Conservation (phyloP, 1,140 invertebrate species). For the Zaprionus nigranus region DNA sequence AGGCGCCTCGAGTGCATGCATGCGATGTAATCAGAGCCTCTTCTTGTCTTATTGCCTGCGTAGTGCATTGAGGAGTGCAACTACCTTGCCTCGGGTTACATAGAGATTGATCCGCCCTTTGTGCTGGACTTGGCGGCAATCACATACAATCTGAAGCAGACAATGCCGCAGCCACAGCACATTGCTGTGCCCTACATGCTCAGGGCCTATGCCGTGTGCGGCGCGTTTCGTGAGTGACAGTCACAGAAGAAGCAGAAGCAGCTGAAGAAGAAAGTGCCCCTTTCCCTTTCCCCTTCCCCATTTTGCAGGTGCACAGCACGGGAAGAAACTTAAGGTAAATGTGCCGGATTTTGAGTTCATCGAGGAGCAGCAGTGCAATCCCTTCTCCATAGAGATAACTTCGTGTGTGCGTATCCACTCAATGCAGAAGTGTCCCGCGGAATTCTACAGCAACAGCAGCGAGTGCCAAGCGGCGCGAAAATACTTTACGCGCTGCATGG, state of each 20-base stretch:
- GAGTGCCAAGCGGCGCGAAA: slow-evolving; percentile 51
- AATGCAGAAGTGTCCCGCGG: slow-evolving; percentile 66
- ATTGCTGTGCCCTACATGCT: slow-evolving; percentile 53
- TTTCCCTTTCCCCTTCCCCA: background rate
- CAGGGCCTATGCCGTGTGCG: slow-evolving; percentile 54
- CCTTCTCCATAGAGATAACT: slow-evolving; percentile 64
- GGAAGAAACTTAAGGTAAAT: slow-evolving; percentile 46
- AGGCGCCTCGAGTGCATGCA: background rate
- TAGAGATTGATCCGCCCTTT: slow-evolving; percentile 63
- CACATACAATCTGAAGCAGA: slow-evolving; percentile 34
- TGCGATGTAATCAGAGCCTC: background rate
- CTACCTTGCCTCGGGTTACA: slow-evolving; percentile 59
- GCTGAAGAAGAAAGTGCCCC: background rate
- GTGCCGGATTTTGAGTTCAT: slow-evolving; percentile 68
- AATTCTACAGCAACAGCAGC: slow-evolving; percentile 50
- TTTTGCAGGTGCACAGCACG: slow-evolving; percentile 42
- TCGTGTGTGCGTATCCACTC: slow-evolving; percentile 60
- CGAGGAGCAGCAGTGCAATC: slow-evolving; percentile 58
- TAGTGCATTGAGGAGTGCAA: slow-evolving; percentile 74
- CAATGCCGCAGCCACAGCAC: slow-evolving; percentile 53
- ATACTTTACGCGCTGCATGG: slow-evolving; percentile 63
- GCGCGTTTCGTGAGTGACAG: slow-evolving; percentile 46
- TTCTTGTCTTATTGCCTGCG: background rate
- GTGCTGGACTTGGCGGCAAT: slow-evolving; percentile 55
- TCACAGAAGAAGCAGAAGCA: background rate